phyloP scores from a whole-genome alignment of 2,113 vertebrate genomes.

The Leucoraja erinaceus region DNA sequence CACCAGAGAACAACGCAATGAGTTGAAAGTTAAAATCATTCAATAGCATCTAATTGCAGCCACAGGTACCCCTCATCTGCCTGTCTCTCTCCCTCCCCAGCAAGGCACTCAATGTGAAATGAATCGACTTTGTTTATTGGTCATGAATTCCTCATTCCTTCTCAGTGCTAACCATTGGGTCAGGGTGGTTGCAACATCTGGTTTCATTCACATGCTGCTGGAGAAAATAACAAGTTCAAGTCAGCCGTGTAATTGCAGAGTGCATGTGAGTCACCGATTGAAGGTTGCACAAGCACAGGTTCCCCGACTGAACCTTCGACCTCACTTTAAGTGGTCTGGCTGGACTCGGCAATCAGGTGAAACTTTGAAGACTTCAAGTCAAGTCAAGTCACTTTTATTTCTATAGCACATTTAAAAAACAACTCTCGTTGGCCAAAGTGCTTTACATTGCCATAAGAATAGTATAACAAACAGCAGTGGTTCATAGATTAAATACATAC shows the following conservation, averaged over 20 bases:
- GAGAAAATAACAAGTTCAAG: slow-evolving; percentile 13
- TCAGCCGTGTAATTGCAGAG: background rate
- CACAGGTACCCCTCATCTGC: background rate
- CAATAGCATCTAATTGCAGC: background rate
- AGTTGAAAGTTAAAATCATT: background rate
- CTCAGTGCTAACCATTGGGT: background rate
- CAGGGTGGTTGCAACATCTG: background rate
- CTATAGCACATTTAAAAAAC: too few species aligned
- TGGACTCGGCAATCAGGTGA: too few species aligned
- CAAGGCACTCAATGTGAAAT: background rate
- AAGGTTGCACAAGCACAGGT: background rate
- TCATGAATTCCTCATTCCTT: background rate
- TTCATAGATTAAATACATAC: too few species aligned
- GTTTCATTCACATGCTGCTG: slow-evolving; percentile 9
- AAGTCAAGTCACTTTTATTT: too few species aligned
- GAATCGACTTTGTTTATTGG: background rate
- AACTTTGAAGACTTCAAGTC: too few species aligned
- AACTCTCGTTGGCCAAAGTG: too few species aligned
- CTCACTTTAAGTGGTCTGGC: background rate
- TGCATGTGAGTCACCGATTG: too few species aligned
- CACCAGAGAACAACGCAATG: background rate
- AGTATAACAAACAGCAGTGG: too few species aligned
- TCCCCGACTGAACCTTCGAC: background rate
- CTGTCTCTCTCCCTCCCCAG: background rate
- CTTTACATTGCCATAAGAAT: too few species aligned